Base-by-base conservation (phyloP, 1,140 invertebrate species). In the Drosophila teissieri region DNA sequence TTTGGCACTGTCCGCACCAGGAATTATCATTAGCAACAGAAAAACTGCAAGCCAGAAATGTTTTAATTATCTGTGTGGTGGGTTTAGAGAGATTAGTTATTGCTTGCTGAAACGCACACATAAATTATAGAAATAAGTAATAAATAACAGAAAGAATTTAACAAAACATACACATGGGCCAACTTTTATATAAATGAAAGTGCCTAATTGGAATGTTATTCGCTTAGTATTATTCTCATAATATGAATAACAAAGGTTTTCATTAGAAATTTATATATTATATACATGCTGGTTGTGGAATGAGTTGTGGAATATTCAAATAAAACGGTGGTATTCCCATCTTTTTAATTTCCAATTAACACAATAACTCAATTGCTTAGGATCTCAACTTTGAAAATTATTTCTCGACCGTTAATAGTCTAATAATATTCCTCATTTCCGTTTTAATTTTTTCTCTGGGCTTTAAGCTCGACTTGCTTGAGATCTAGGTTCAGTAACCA, bases 31-130 rank as follows among this genome's bases (percentile, higher is more conserved):
- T 76, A 76, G 54, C 54, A 64, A 24, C 11, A 15, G 17, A 74
- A 75, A 53, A 75, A 65, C 51, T 56, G 37, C 22, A 53, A 40
- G 39, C 14, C 6, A 45, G 56, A 34, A 58, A 22, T 22, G 27
- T 27, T 51, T 76, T 64, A 76, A 80, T 80, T 80, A 80, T 65
- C 73, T 65, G 34, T 54, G 49, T 53, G 60, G 42, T 68, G 56
- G 39, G 68, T 40, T 42, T 60, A 68, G 68, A 68, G 68, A 73
- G 58, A 79, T 68, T 52, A 37, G 22, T 42, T 58, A 40, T 31
- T 6, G 48, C 48, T 24, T 61, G 15, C n/a, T n/a, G 15, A 17
- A 60, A 19, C 19, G 57, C 34, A 24, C 2, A 17, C 46, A 14
- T 53, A 15, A 60, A 37, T 36, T 12, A 37, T 15, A 12, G 7